A percentile compares a stretch with the other conserved stretches of the same genome.
These are phyloP conservation scores for Antennarius maculatus DNA, from an alignment of 2,797 vertebrate species.

Conservation along the genomic window DNA sequence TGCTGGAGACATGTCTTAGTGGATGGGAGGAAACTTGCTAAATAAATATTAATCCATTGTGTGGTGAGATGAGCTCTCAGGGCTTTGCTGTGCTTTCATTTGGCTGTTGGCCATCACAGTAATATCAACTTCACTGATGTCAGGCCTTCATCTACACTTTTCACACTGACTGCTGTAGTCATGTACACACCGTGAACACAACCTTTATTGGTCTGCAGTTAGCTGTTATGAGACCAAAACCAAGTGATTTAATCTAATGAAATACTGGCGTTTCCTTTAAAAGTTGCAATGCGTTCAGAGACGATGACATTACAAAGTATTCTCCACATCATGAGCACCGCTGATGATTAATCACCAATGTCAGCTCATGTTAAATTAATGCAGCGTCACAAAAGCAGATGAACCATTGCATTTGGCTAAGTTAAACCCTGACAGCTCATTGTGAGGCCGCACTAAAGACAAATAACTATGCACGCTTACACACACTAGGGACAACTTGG, in stretches of 20 bases:
- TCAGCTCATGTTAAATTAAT: constrained; percentile 1
- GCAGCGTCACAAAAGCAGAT: constrained; percentile 6
- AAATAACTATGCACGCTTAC: too few relatives aligned
- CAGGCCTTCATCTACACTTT: constrained; percentile 7
- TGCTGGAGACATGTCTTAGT: constrained; percentile 34
- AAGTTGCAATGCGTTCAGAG: background rate
- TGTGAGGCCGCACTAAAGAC: too few relatives aligned
- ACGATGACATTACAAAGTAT: background rate
- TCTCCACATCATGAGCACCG: constrained; percentile 1
- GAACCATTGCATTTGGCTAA: too few relatives aligned
- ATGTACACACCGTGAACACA: constrained; percentile 5
- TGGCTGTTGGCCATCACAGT: constrained; percentile 30
- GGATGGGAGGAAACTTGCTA: constrained; percentile 43
- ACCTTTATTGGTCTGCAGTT: background rate
- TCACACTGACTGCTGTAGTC: too few relatives aligned
- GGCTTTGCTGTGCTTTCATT: constrained; percentile 39
- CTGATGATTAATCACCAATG: background rate
- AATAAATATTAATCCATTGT: constrained; percentile 62
- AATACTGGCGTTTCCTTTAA: background rate
- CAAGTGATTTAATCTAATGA: constrained; percentile 7
- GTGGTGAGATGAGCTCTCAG: constrained; percentile 43
- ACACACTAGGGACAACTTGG: too few relatives aligned
- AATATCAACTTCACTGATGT: constrained; percentile 36
- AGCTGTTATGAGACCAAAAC: background rate
- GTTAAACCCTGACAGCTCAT: too few relatives aligned